Percentiles rank a stretch among this genome's conserved stretches.
These are phyloP conservation scores for Metallyticus violacea DNA, from an alignment of 2,888 invertebrate species.

Conservation along the genomic window DNA sequence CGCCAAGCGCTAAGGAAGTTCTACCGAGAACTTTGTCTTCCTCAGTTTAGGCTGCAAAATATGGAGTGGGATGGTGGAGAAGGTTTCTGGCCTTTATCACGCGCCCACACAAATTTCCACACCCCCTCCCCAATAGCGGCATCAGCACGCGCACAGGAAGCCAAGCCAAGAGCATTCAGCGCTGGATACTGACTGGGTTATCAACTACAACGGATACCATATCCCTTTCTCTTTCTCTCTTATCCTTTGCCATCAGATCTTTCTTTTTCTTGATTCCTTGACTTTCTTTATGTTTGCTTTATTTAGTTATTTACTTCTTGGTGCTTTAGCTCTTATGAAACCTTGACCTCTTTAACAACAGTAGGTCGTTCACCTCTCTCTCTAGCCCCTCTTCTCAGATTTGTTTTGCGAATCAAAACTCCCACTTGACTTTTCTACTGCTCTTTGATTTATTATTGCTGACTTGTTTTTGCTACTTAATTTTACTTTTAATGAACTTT, in stretches of 20 bases:
- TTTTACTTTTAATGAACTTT: too few relatives aligned
- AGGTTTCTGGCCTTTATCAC: constrained; percentile 5
- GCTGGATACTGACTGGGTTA: neutral
- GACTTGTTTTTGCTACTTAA: too few relatives aligned
- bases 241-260: too few relatives aligned
- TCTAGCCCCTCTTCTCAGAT: too few relatives aligned
- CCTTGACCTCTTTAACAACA: neutral
- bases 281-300: neutral
- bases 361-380: too few relatives aligned
- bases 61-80: neutral
- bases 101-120: neutral
- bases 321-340: neutral
- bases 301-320: neutral
- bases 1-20: neutral
- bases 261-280: neutral
- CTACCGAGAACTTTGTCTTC: constrained; percentile 7
- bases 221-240: neutral
- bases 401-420: too few relatives aligned
- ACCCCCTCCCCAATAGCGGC: too few relatives aligned
- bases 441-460: too few relatives aligned
- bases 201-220: neutral
- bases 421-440: too few relatives aligned
- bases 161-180: neutral
- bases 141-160: too few relatives aligned
- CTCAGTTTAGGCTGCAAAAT: constrained; percentile 14